Base-by-base conservation (phyloP, 2,113 vertebrate genomes). In the Chamaetylas fuelleborni region DNA sequence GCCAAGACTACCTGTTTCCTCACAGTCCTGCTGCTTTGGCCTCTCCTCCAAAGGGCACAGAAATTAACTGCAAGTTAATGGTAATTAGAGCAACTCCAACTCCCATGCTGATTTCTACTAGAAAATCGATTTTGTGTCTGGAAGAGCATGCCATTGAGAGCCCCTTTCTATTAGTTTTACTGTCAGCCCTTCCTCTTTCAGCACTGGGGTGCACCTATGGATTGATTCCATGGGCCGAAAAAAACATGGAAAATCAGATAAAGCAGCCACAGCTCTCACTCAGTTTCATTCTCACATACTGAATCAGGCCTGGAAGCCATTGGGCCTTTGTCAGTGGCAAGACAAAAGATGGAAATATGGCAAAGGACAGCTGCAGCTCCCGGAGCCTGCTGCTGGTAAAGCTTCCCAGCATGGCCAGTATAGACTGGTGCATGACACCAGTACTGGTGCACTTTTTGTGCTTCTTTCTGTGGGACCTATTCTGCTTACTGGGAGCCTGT, bases 1-100 rank as follows among this genome's bases (percentile, higher is more conserved):
- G 4, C 36, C 3, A 9, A 22, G 12, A 17, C 57, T 53, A 48
- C 81, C 40, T 76, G 61, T 71, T 83, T 88, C 36, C 34, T 92
- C 58, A 73, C 45, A 2, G 0, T 70, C 57, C 74, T 4, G 3
- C 73, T 85, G 81, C 58, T 61, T 79, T 67, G 90, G 53, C 57
- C 36, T 87, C 26, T 48, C 18, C 34, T 95, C 50, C 45, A 95
- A 72, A 95, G 81, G 83, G 82, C 86, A 45, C 33, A 62, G 67
- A 85, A 93, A 90, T 93, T 90, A 96, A 92, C 79, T 87, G 48
- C 78, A 83, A 94, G 45, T 76, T 93, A 92, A 95, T 91, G 73
- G 13, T 87, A 90, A 79, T 95, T 95, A 91, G 45, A 95, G 53
- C 42, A 77, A 65, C 80, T 65, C 51, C n/a, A 67, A 54, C 77